Conservation (phyloP, 2,888 invertebrate species). For the Prenolepis imparis region DNA sequence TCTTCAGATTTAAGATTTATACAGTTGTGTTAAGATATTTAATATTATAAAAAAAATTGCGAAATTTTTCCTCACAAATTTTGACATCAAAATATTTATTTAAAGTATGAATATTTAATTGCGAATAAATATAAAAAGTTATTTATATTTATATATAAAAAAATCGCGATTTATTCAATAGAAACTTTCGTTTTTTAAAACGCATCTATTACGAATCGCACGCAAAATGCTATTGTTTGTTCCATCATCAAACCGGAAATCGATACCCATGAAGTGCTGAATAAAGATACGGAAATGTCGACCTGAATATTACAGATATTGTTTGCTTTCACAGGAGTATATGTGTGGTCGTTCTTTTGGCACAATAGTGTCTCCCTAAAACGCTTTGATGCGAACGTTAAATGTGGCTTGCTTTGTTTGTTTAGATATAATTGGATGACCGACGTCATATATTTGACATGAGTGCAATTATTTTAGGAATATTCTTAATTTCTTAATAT, state of each 20-base stretch:
- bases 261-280: slow-evolving; percentile 25
- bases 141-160: neutral
- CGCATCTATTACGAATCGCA: neutral
- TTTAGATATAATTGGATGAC: slow-evolving; percentile 26
- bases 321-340: slow-evolving; percentile 23
- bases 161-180: neutral
- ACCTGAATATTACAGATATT: slow-evolving; percentile 50
- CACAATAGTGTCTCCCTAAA: neutral
- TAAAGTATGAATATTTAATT: neutral
- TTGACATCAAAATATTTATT: neutral
- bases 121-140: neutral
- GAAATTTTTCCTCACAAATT: neutral
- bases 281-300: slow-evolving; percentile 45
- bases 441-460: slow-evolving; percentile 1
- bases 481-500: neutral
- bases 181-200: neutral
- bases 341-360: neutral
- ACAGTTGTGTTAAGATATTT: neutral
- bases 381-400: slow-evolving; percentile 10
- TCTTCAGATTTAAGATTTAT: neutral
- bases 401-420: slow-evolving; percentile 19
- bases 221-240: slow-evolving; percentile 17
- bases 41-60: neutral
- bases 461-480: neutral
- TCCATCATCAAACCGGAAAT: slow-evolving; percentile 12